Percentiles rank a stretch among this genome's conserved stretches.
Evolutionary conservation across 1,140 invertebrate species (phyloP).

Genomic region (Planococcus citri): DNA sequence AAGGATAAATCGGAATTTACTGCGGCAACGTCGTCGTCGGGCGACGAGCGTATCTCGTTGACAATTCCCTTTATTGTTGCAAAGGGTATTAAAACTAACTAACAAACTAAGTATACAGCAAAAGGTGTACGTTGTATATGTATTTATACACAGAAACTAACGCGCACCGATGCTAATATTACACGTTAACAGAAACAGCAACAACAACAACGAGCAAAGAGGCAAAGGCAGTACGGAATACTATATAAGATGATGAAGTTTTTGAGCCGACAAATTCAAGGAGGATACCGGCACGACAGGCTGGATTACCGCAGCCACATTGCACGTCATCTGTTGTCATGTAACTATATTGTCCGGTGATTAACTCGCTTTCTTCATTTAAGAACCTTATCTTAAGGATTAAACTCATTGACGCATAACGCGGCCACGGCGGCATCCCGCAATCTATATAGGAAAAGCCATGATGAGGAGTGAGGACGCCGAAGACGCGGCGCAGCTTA

Average conservation of each 20-base stretch:
- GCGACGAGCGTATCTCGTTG: slow-evolving; percentile 6
- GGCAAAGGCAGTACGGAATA: neutral
- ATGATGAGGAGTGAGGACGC: too few relatives aligned
- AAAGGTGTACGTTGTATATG: too few relatives aligned
- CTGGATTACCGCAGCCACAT: slow-evolving; percentile 8
- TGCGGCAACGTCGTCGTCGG: neutral
- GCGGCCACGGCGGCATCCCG: neutral
- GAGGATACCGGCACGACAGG: neutral
- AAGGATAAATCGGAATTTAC: neutral
- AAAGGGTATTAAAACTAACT: slow-evolving; percentile 16
- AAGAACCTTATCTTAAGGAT: slow-evolving; percentile 2
- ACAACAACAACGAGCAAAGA: neutral
- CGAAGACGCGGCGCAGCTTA: neutral
- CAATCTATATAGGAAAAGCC: too few relatives aligned
- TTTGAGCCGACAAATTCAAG: slow-evolving; percentile 16
- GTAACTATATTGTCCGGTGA: slow-evolving; percentile 11
- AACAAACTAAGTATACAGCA: slow-evolving; percentile 13
- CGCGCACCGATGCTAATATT: slow-evolving; percentile 1
- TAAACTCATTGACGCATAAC: slow-evolving; percentile 1
- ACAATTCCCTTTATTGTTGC: slow-evolving; percentile 20
- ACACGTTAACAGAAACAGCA: neutral
- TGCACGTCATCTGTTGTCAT: slow-evolving; percentile 9
- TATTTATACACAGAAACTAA: too few relatives aligned
- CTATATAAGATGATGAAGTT: slow-evolving; percentile 10
- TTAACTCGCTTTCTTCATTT: neutral